Percentiles rank a stretch among this genome's conserved stretches.
Conservation (phyloP, 2,888 invertebrate genomes). For the Thymelicus acteon region DNA sequence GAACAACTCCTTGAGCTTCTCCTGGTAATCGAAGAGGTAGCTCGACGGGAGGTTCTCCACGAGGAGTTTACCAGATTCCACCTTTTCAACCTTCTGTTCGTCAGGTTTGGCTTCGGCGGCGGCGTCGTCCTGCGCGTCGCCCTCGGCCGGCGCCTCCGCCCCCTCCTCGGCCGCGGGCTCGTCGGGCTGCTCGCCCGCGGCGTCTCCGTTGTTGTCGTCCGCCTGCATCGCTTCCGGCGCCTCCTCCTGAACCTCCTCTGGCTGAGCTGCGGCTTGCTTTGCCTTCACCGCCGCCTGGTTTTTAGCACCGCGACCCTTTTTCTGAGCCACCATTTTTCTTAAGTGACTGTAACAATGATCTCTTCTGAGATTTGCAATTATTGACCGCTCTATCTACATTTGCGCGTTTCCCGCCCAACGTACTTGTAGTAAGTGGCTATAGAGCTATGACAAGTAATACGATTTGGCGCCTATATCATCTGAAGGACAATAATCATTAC, state of each 20-base stretch:
- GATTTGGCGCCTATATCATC: slow-evolving; percentile 67
- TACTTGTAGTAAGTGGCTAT: slow-evolving; percentile 13
- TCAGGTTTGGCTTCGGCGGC: slow-evolving; percentile 60
- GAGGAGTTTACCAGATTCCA: slow-evolving; percentile 80
- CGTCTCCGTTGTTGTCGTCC: slow-evolving; percentile 74
- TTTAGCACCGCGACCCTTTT: slow-evolving; percentile 77
- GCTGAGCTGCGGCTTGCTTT: slow-evolving; percentile 49
- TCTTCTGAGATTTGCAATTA: slow-evolving; percentile 32
- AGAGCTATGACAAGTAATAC: slow-evolving; percentile 42
- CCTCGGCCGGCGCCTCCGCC: slow-evolving; percentile 47
- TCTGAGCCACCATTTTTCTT: slow-evolving; percentile 75
- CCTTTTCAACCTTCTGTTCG: slow-evolving; percentile 72
- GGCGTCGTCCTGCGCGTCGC: slow-evolving; percentile 52
- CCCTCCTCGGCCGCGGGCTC: slow-evolving; percentile 52
- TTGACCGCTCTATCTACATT: slow-evolving; percentile 47
- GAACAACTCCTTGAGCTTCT: slow-evolving; percentile 79
- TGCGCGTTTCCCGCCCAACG: slow-evolving; percentile 62
- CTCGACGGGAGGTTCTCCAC: slow-evolving; percentile 78
- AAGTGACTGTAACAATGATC: slow-evolving; percentile 50
- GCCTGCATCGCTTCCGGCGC: slow-evolving; percentile 48
- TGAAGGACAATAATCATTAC: slow-evolving; percentile 67
- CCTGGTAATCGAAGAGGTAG: slow-evolving; percentile 80
- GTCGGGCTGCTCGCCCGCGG: slow-evolving; percentile 55
- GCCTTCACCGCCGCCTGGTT: slow-evolving; percentile 69
- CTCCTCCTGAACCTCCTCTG: slow-evolving; percentile 56